phyloP scores from a whole-genome alignment of 2,888 invertebrate species.

The Leucophora obtusa region DNA sequence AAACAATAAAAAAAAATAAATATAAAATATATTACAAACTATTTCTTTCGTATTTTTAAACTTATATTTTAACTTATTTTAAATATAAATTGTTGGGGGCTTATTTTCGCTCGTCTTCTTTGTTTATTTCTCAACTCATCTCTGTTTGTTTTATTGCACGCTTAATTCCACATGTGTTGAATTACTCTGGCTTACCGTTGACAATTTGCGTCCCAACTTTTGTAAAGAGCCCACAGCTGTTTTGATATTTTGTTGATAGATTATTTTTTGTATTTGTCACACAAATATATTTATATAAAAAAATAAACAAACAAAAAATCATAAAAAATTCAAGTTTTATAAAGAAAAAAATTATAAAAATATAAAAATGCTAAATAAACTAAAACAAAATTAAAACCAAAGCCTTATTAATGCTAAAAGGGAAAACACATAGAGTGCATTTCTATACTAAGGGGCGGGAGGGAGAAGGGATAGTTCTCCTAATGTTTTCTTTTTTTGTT shows the following conservation, averaged over 20 bases:
- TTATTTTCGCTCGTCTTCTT: slow-evolving; percentile 54
- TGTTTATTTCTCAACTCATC: slow-evolving; percentile 21
- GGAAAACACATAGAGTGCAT: slow-evolving; percentile 3
- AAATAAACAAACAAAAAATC: slow-evolving; percentile 56
- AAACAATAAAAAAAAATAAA: slow-evolving; percentile 19
- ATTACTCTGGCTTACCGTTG: slow-evolving; percentile 75
- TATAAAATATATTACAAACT: slow-evolving; percentile 18
- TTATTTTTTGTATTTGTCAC: slow-evolving; percentile 33
- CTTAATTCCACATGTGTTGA: slow-evolving; percentile 74
- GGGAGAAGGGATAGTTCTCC: not conserved
- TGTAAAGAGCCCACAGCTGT: slow-evolving; percentile 82
- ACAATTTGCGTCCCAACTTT: slow-evolving; percentile 78
- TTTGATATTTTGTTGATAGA: slow-evolving; percentile 46
- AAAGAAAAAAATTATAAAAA: slow-evolving; percentile 48
- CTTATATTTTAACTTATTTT: slow-evolving; percentile 50
- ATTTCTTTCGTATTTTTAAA: slow-evolving; percentile 8
- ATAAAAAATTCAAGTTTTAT: slow-evolving; percentile 56
- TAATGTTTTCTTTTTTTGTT: not conserved
- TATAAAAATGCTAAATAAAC: slow-evolving; percentile 16
- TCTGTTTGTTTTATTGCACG: slow-evolving; percentile 69
- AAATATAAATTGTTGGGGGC: slow-evolving; percentile 43
- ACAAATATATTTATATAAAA: slow-evolving; percentile 51
- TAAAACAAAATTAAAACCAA: slow-evolving; percentile 7
- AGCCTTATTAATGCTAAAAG: not conserved
- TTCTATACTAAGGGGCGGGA: not conserved